A percentile compares a stretch with the other conserved stretches of the same genome.
Evolutionary conservation across 2,113 vertebrate genomes (phyloP).

Genomic region (Atherinomorus stipes): DNA sequence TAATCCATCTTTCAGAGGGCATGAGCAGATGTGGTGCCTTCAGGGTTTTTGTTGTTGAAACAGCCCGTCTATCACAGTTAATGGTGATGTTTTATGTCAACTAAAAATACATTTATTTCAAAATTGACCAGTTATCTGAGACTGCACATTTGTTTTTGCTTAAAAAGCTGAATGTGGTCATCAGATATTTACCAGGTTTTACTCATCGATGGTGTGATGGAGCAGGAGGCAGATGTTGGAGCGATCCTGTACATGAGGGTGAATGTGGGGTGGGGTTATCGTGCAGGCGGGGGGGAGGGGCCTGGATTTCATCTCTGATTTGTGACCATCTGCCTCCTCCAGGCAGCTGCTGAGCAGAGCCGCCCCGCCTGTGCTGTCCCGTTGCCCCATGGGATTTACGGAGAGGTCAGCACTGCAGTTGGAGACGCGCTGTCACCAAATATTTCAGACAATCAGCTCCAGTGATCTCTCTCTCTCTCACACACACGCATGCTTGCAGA

Average conservation of each 20-base stretch:
- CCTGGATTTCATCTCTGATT: constrained; percentile 74
- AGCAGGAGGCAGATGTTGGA: constrained; percentile 26
- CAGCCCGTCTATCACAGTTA: background rate
- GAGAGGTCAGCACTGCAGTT: constrained; percentile 71
- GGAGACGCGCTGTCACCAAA: constrained; percentile 66
- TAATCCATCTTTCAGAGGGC: constrained; percentile 54
- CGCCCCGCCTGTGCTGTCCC: constrained; percentile 54
- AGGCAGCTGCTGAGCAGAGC: constrained; percentile 68
- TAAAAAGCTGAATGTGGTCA: background rate
- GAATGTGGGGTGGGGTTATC: constrained; percentile 32
- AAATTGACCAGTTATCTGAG: background rate
- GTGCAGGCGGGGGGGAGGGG: constrained; percentile 35
- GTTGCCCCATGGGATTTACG: constrained; percentile 75
- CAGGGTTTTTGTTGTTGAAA: background rate
- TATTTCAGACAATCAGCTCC: constrained; percentile 50
- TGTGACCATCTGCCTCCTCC: constrained; percentile 77
- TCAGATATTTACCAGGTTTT: background rate
- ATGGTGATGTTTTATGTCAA: background rate
- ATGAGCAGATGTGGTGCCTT: constrained; percentile 7
- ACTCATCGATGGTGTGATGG: background rate
- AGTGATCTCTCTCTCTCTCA: constrained; percentile 26
- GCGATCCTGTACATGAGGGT: constrained; percentile 2
- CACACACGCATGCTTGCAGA: constrained; percentile 12
- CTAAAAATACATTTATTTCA: background rate
- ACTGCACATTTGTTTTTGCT: background rate